Evolutionary conservation across 2,797 vertebrate genomes (phyloP).

Genomic region (Cacajao melanocephalus): DNA sequence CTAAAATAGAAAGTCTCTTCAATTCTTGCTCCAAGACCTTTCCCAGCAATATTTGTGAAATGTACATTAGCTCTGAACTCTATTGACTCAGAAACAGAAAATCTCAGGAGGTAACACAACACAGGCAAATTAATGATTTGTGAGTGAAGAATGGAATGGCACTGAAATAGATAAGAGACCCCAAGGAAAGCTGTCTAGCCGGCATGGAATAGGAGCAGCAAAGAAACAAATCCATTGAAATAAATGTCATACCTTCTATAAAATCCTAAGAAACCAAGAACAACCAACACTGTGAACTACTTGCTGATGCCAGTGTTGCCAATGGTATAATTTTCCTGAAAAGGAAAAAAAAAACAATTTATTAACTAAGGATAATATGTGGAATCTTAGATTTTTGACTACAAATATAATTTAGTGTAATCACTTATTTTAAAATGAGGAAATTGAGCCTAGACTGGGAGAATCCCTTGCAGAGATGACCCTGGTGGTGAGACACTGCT

Average conservation of each 20-base stretch:
- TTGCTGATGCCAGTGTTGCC: not conserved
- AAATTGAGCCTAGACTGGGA: not conserved
- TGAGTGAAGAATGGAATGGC: conserved; percentile 74
- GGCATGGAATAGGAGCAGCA: not conserved
- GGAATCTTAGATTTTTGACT: not conserved
- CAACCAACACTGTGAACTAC: not conserved
- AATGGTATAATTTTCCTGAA: not conserved
- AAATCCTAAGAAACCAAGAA: conserved; percentile 16
- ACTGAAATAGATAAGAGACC: conserved; percentile 67
- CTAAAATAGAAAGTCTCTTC: not conserved
- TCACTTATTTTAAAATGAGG: not conserved
- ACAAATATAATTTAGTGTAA: not conserved
- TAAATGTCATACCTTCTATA: not conserved
- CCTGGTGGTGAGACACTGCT: fast-evolving
- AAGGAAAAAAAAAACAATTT: not conserved
- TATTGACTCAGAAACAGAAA: conserved; percentile 70
- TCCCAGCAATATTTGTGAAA: conserved; percentile 35
- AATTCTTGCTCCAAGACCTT: not conserved
- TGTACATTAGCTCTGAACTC: conserved; percentile 61
- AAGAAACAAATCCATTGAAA: conserved; percentile 56
- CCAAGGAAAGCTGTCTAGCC: conserved; percentile 68
- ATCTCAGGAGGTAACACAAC: conserved; percentile 57
- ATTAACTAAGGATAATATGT: not conserved
- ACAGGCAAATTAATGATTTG: conserved; percentile 82
- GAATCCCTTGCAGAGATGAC: not conserved